Base-by-base conservation (phyloP, 2,113 vertebrate genomes). In the Scatophagus argus region DNA sequence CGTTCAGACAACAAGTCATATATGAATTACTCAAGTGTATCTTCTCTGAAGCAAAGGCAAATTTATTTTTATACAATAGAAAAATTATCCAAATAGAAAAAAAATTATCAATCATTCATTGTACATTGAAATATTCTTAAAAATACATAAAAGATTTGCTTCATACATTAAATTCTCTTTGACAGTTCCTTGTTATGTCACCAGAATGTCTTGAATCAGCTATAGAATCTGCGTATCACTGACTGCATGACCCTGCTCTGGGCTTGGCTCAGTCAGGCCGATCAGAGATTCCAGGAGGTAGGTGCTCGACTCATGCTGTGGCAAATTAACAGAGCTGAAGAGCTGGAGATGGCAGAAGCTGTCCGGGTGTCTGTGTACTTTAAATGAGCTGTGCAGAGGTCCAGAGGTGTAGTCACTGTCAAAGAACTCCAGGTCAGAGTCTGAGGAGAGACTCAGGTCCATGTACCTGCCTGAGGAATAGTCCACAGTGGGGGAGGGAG, bases 241-340 rank as follows among this genome's bases (percentile, higher is more conserved):
- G 64, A 94, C 94, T 44, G 93, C 91, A 25, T 87, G 87, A 0
- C 92, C 90, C 61, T 90, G 90, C 74, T 96, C 95, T 0, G 94
- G 74, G 59, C 90, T 73, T 0, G 96, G 91, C 81, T 98, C 96
- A 0, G 95, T 95, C 81, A 96, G 89, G 68, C 97, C 96, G 0
- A 98, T 93, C 73, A 98, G 93, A 21, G 97, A 96, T 88, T 98
- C 97, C 79, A 98, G 93, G 87, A 98, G 96, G 87, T 95, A 96
- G 34, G 91, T 84, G 82, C 94, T 92, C 6, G 94, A 79, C 69
- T 98, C 97, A 21, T 93, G 77, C 70, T 94, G 94, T 0, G 95
- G 89, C 14, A 96, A 90, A 74, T 86, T 91, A 0, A 93, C 89
- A 21, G 95, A 94, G 85, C 93, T 94, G 8, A 95, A 94, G 77